Base-by-base conservation (phyloP, 1,140 invertebrate genomes). In the Globodera rostochiensis region DNA sequence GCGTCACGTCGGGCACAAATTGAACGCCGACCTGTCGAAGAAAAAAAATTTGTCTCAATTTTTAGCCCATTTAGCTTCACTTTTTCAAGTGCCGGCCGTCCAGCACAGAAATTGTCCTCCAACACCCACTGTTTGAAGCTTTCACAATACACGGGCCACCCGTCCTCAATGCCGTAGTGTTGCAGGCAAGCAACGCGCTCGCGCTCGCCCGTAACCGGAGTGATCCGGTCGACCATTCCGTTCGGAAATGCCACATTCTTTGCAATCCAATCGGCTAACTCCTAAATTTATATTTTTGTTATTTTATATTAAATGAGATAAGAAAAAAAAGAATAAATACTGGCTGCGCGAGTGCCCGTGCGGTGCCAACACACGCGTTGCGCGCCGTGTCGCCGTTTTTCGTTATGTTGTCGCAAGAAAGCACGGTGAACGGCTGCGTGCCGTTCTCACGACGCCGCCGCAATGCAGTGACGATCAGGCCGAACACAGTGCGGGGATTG, bases 151-250 rank as follows among this genome's bases (percentile, higher is more conserved):
- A 71, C 69, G 8, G 69, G 69, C 69, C 69, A 71, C 19, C 69
- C 69, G 69, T 71, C 69, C 36, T 71, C 69, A 45, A 71, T 71
- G 36, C 69, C 69, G n/a, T 15, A 47, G 8, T 71, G 36, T 19
- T 71, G 36, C n/a, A 71, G 7, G 19, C 69, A 71, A 0, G 46
- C 36, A 6, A 36, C 11, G 1, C 69, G 69, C 46, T 71, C 69
- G n/a, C 69, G 69, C 46, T 71, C 69, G 11, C 69, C n/a, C 4
- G 69, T 71, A 9, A 71, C 69, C 36, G 69, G 69, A 3, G 69
- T 71, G 69, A 71, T 71, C 36, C 25, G 69, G 36, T 71, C 69
- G 9, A 71, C 69, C 69, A 71, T 71, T 71, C 69, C 69, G 69
- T 47, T 71, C 25, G 69, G 69, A 19, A 71, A 71, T 11, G 69